Evolutionary conservation across 2,888 invertebrate genomes (phyloP), one percentile per base, ranked within the genome.

Genomic region (Reticulitermes lucifugus): DNA sequence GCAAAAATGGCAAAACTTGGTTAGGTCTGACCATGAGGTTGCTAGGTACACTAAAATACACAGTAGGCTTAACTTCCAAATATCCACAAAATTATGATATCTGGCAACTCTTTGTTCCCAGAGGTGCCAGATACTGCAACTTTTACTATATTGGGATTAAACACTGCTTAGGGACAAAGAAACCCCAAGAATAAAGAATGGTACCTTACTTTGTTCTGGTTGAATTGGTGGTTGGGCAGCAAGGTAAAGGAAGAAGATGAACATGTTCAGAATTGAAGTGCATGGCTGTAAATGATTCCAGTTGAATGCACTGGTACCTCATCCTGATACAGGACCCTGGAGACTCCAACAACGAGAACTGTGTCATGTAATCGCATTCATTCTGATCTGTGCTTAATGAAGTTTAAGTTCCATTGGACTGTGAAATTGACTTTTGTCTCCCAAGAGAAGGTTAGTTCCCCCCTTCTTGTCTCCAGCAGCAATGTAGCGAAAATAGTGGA

Each of bases 351-450:
- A 41, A 41, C 51, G 5, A 14, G 43, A 55, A 79, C 79, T 79
- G 79, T 79, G 75, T 75, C 77, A 43, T 71, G 60, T 83, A 79
- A 84, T 79, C 43, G 77, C 35, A 60, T 84, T 84, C 65, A 46
- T 84, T 60, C 46, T 43, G 46, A 60, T 18, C 60, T 59, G 83
- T 80, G 86, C 80, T 83, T 86, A 86, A 86, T 86, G 85, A 86
- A 86, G 84, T 87, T 84, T 71, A 82, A 86, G 84, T 86, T 83
- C 65, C 85, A 87, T 84, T 86, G 85, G 86, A 77, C 87, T 87
- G 87, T 87, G 87, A 87, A 87, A 87, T 87, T 87, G 87, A 86
- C 86, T 87, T 86, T 84, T 85, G 83, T 86, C 85, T 85, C 87
- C 82, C 73, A 79, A 73, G 84, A 83, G 43, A 60, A 9, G 59